These are phyloP conservation scores for Cantharis rustica DNA, from an alignment of 2,888 invertebrate species.

Conservation along the genomic window DNA sequence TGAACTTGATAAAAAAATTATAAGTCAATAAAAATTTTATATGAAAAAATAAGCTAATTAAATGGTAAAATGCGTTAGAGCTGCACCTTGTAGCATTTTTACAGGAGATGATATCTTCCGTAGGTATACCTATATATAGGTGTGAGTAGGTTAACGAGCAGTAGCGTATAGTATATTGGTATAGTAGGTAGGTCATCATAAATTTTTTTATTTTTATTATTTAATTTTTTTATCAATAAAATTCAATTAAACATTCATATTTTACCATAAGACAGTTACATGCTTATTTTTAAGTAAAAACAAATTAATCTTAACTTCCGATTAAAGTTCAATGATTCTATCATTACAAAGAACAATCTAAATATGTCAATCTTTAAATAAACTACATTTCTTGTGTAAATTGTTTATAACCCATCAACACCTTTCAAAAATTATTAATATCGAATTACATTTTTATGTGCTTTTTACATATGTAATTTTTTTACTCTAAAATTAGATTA, in stretches of 20 bases:
- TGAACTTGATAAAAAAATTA: background rate
- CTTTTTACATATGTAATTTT: background rate
- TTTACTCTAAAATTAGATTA: background rate
- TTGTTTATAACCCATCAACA: background rate
- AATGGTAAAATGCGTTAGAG: background rate
- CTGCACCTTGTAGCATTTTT: background rate
- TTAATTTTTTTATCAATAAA: background rate
- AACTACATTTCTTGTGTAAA: background rate
- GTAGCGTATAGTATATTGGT: background rate
- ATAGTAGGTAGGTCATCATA: background rate
- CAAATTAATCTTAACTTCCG: slow-evolving; percentile 3
- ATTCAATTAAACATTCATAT: background rate
- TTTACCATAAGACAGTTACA: background rate
- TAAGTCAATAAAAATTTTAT: background rate
- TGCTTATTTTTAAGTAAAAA: background rate
- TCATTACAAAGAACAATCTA: slow-evolving; percentile 4
- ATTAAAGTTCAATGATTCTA: slow-evolving; percentile 3
- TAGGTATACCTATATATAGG: background rate
- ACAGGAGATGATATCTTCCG: background rate
- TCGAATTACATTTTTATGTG: slow-evolving; percentile 1
- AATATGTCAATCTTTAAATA: slow-evolving; percentile 3
- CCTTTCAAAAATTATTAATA: background rate
- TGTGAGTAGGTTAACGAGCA: background rate
- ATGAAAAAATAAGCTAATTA: background rate
- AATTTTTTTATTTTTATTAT: background rate